Base-by-base conservation (phyloP, 2,797 vertebrate species). In the Rhinatrema bivittatum region DNA sequence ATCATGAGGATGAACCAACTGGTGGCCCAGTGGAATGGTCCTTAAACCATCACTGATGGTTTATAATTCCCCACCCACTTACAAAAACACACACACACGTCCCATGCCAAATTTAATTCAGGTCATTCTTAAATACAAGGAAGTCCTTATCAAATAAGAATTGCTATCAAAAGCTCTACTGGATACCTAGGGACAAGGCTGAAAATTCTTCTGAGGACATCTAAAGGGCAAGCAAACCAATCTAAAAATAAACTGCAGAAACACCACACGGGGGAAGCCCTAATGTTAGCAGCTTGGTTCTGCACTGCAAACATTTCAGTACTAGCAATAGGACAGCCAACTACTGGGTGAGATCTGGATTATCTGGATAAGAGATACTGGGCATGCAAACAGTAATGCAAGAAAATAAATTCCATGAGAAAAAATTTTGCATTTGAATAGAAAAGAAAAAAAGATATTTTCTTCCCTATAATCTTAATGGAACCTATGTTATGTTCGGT, bases 301-400 rank as follows among this genome's bases (percentile, higher is more conserved):
- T 60, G 35, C 47, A 70, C 56, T 12, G 43, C 67, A 78, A 25
- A 22, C 34, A 0, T 18, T 12, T 43, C 32, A 45, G 49, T 28
- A 55, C 39, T 38, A 59, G 41, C 37, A 55, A 20, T 35, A 37
- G 17, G 42, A 56, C 53, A 56, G 31, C 45, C 34, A 27, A 30
- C 36, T n/a, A 32, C 29, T n/a, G 52, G 34, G 43, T 16, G 16
- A 65, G n/a, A n/a, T n/a, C n/a, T n/a, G n/a, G n/a, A n/a, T n/a
- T n/a, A n/a, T n/a, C n/a, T n/a, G n/a, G n/a, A n/a, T n/a, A n/a
- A n/a, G n/a, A n/a, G n/a, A n/a, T n/a, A n/a, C n/a, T n/a, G n/a
- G n/a, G n/a, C n/a, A n/a, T n/a, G n/a, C n/a, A n/a, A n/a, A n/a
- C n/a, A n/a, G n/a, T n/a, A n/a, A n/a, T n/a, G n/a, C n/a, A n/a